These are phyloP conservation scores for Lomographa bimaculata DNA, from an alignment of 2,888 invertebrate genomes.

Conservation along the genomic window DNA sequence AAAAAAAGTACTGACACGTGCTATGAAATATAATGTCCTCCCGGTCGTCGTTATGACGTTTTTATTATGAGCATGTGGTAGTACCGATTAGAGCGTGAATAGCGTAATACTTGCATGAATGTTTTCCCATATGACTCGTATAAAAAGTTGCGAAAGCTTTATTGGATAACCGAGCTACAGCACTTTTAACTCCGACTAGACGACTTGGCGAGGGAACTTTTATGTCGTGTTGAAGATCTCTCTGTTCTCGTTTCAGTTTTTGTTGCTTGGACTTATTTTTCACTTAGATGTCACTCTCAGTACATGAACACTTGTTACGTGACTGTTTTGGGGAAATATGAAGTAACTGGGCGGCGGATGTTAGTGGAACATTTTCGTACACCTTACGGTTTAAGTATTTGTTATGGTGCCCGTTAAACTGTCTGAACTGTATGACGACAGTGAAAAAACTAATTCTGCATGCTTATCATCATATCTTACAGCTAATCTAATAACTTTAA, in stretches of 20 bases:
- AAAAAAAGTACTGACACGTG: slow-evolving; percentile 24
- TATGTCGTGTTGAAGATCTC: slow-evolving; percentile 39
- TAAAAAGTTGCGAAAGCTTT: slow-evolving; percentile 62
- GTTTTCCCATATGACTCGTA: slow-evolving; percentile 49
- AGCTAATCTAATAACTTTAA: too few species aligned
- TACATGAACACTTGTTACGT: slow-evolving; percentile 13
- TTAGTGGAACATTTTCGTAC: too few species aligned
- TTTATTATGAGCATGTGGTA: slow-evolving; percentile 31
- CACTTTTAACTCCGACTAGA: slow-evolving; percentile 54
- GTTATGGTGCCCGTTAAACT: too few species aligned
- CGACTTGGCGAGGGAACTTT: slow-evolving; percentile 48
- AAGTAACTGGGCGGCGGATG: too few species aligned
- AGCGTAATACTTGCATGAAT: slow-evolving; percentile 31
- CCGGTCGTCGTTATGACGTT: slow-evolving; percentile 30
- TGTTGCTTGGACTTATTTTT: slow-evolving; percentile 33
- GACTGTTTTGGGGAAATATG: too few species aligned
- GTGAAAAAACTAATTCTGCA: too few species aligned
- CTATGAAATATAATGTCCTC: slow-evolving; percentile 22
- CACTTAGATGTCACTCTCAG: slow-evolving; percentile 11
- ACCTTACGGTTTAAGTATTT: too few species aligned
- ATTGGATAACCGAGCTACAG: slow-evolving; percentile 57
- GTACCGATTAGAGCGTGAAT: slow-evolving; percentile 41
- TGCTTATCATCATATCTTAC: too few species aligned
- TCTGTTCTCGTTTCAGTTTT: slow-evolving; percentile 32
- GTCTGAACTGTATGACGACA: too few species aligned